These are phyloP conservation scores for Cenopis cana DNA, from an alignment of 2,888 invertebrate genomes.

Conservation along the genomic window DNA sequence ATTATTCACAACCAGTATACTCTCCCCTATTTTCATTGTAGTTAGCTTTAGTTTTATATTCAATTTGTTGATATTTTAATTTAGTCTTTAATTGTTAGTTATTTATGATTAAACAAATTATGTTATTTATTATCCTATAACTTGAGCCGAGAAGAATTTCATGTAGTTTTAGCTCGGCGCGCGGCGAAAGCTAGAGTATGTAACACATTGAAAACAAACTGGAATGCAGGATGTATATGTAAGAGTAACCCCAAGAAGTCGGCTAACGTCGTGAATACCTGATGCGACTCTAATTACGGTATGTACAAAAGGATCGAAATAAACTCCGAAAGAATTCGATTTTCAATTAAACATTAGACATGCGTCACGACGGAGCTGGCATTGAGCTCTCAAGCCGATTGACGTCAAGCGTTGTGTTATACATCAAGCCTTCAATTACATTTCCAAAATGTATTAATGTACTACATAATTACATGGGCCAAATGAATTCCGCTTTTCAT, in stretches of 20 bases:
- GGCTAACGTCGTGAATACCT: not conserved
- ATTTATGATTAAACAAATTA: too few relatives aligned
- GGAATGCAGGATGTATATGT: not conserved
- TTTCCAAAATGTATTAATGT: conserved; percentile 42
- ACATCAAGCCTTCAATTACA: conserved; percentile 44
- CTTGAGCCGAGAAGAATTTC: too few relatives aligned
- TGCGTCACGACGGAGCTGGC: conserved; percentile 40
- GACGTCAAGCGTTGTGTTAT: conserved; percentile 44
- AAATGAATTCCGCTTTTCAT: conserved; percentile 45
- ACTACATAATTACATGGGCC: conserved; percentile 38
- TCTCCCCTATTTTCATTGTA: too few relatives aligned
- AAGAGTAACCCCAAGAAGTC: not conserved
- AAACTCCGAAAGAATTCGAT: conserved; percentile 15
- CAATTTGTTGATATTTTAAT: too few relatives aligned
- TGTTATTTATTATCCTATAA: too few relatives aligned
- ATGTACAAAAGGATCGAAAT: conserved; percentile 17
- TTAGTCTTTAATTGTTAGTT: too few relatives aligned
- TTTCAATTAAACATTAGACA: conserved; percentile 41
- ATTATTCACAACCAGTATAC: too few relatives aligned
- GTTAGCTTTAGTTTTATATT: too few relatives aligned
- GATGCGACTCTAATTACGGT: conserved; percentile 14
- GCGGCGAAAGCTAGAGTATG: too few relatives aligned
- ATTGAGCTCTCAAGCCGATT: conserved; percentile 43
- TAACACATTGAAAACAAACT: too few relatives aligned
- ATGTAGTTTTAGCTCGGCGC: too few relatives aligned